phyloP scores from a whole-genome alignment of 2,797 vertebrate species.

The Pithecia hirsuta region DNA sequence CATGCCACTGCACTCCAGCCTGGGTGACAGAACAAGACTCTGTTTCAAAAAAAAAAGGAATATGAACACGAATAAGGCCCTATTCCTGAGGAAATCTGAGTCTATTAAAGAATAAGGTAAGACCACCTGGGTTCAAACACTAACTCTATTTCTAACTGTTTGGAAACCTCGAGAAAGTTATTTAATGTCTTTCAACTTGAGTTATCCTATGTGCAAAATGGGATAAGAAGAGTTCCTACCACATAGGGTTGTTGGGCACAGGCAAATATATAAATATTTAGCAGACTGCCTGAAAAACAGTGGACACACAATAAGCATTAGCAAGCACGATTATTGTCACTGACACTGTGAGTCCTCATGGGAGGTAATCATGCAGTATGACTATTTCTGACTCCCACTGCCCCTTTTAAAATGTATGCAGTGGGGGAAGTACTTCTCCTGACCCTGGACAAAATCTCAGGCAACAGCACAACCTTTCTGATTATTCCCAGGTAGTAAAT shows the following conservation, averaged over 20 bases:
- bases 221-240: neutral
- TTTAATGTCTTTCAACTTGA: neutral
- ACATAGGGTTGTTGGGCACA: neutral
- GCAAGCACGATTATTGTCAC: neutral
- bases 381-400: neutral
- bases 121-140: neutral
- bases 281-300: neutral
- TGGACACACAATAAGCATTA: neutral
- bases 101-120: neutral
- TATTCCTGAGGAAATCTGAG: neutral
- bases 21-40: too few species aligned
- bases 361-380: neutral
- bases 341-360: neutral
- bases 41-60: neutral
- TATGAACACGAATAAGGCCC: neutral
- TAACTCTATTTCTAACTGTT: neutral
- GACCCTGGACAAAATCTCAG: neutral
- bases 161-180: neutral
- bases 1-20: too few species aligned
- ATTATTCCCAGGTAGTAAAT: neutral
- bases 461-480: neutral
- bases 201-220: neutral
- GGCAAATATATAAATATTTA: neutral
- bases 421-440: neutral
- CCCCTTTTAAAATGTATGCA: neutral